Evolutionary conservation across 2,113 vertebrate genomes (phyloP), one percentile per base, ranked within the genome.

Genomic region (Myodes glareolus): DNA sequence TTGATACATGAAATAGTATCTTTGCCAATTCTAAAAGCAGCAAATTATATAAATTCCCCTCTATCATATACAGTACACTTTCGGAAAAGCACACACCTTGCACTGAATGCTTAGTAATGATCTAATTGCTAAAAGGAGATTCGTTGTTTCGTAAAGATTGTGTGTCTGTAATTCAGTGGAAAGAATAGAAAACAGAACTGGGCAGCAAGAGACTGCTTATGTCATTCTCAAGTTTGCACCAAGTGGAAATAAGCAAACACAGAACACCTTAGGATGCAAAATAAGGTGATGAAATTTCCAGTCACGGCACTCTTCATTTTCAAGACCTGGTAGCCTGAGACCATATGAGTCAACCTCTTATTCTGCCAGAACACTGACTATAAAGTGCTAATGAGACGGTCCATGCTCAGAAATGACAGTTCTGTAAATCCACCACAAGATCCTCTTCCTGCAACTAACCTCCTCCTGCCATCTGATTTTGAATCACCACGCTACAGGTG

Each of bases 21-120:
- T 73, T 93, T 92, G 58, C 17, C 73, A 92, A 73, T 63, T 87
- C 9, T 31, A 87, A 96, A 97, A 58, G 67, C 6, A 92, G 61
- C 39, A 94, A 89, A n/a, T 80, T 88, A 76, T 58, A 91, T 92
- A 87, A 93, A 93, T 52, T 94, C 87, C 68, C 68, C 77, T 8
- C 58, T 82, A 90, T 50, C 27, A 27, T 7, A 29, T n/a, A 14
- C 75, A 82, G 23, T 68, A 52, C 33, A 90, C 17, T 73, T 67
- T 42, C 80, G 12, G 65, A 96, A 63, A 31, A 84, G 55, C n/a
- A 93, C 33, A 70, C 8, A 75, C 31, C 42, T 21, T 89, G 42
- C 29, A 63, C 39, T 61, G 47, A 90, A 90, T 4, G 33, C 80
- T 87, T 52, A 47, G 7, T 25, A 70, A 91, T 42, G 76, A 93